A percentile compares a stretch with the other conserved stretches of the same genome.
Evolutionary conservation across 2,888 invertebrate species (phyloP).

Genomic region (Harpalus rufipes): DNA sequence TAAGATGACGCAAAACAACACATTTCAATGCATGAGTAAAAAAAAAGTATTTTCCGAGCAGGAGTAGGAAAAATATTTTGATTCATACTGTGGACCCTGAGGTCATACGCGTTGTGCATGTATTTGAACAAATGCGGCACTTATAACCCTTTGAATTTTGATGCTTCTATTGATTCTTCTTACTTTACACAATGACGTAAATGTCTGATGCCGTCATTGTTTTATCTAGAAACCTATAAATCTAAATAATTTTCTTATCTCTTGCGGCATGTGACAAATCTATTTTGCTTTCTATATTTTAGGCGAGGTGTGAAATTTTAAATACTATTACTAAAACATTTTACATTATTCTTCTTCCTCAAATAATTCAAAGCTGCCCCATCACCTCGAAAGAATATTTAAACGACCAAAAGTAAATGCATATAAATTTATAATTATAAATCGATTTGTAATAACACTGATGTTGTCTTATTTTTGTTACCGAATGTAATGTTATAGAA

Average conservation of each 20-base stretch:
- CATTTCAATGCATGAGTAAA: too few species aligned
- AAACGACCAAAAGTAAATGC: conserved; percentile 17
- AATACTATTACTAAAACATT: neutral
- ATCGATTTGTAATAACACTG: conserved; percentile 12
- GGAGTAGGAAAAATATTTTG: too few species aligned
- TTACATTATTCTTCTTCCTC: neutral
- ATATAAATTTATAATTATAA: conserved; percentile 12
- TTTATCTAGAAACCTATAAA: neutral
- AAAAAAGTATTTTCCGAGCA: too few species aligned
- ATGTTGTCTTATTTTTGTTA: conserved; percentile 41
- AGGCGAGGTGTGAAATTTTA: neutral
- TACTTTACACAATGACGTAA: neutral
- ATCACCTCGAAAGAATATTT: conserved; percentile 4
- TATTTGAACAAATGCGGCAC: too few species aligned
- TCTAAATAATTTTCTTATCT: too few species aligned
- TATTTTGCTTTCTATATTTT: too few species aligned
- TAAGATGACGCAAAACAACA: too few species aligned
- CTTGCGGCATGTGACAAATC: too few species aligned
- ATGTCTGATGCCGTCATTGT: neutral
- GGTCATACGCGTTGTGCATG: too few species aligned
- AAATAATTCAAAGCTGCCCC: conserved; percentile 9
- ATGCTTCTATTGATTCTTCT: too few species aligned
- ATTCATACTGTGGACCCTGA: too few species aligned
- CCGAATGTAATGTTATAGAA: conserved; percentile 20
- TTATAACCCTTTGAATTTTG: too few species aligned